Percentiles rank a stretch among this genome's conserved stretches.
These are phyloP conservation scores for Epizoanthus rinbou DNA, from an alignment of 92 coral and sea anemone genomes.

Conservation along the genomic window DNA sequence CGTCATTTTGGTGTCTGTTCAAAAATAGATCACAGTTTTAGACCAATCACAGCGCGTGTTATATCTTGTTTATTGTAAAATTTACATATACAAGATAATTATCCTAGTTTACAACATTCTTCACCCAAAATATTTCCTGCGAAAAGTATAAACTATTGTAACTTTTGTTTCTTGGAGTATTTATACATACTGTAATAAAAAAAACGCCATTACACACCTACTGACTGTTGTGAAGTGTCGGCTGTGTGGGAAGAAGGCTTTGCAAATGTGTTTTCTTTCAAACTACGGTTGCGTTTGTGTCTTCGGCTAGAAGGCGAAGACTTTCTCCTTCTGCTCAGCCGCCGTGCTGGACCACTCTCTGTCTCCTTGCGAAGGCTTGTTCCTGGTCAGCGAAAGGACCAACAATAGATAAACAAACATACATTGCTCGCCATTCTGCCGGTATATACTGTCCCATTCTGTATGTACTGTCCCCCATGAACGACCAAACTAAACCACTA, in stretches of 20 bases:
- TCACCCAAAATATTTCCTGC: too few relatives aligned
- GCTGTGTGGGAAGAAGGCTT: constrained; percentile 11
- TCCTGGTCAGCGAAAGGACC: constrained; percentile 44
- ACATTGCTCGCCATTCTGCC: too few relatives aligned
- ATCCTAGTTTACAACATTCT: too few relatives aligned
- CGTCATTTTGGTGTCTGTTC: too few relatives aligned
- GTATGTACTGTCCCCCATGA: too few relatives aligned
- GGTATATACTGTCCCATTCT: too few relatives aligned
- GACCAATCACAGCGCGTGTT: too few relatives aligned
- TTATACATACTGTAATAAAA: background rate
- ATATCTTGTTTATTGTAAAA: too few relatives aligned
- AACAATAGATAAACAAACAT: background rate
- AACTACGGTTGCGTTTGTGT: constrained; percentile 82
- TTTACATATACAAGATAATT: too few relatives aligned
- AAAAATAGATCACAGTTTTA: too few relatives aligned
- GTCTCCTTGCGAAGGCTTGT: constrained; percentile 74
- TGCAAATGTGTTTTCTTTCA: constrained; percentile 58
- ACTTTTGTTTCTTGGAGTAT: background rate
- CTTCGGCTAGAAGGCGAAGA: constrained; percentile 63
- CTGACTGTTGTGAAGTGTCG: constrained; percentile 45
- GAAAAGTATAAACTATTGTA: background rate
- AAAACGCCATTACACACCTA: constrained; percentile 28
- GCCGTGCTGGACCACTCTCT: constrained; percentile 43
- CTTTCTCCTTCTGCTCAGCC: constrained; percentile 63
- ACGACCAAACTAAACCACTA: too few relatives aligned